Percentiles rank a stretch among this genome's conserved stretches.
These are phyloP conservation scores for Parnassius apollo DNA, from an alignment of 2,888 invertebrate genomes.

Conservation along the genomic window DNA sequence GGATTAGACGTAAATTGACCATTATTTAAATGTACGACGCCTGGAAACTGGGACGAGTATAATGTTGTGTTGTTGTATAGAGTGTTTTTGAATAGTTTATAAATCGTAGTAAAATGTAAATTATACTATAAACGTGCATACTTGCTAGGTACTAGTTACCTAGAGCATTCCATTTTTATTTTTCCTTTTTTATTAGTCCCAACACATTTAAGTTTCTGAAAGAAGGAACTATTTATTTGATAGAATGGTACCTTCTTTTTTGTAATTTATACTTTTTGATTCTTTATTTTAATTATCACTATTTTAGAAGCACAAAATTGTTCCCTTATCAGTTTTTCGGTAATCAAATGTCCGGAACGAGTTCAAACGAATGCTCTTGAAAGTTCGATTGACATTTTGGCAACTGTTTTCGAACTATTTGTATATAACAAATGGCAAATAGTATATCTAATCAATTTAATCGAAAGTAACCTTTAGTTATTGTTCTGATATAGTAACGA, in stretches of 20 bases:
- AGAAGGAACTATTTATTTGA: no score
- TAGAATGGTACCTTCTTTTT: no score
- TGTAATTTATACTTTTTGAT: no score
- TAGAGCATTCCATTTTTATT: no score
- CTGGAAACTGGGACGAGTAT: slow-evolving; percentile 24
- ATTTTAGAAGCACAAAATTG: no score
- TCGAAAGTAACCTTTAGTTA: background rate
- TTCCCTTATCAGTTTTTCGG: slow-evolving; percentile 26
- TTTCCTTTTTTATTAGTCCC: no score
- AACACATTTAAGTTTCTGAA: no score
- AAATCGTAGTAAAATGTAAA: background rate
- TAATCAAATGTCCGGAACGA: slow-evolving; percentile 7
- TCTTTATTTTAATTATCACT: no score
- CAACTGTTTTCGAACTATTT: no score
- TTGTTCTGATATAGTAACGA: background rate
- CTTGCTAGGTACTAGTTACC: no score
- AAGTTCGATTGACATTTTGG: background rate
- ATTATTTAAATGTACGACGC: slow-evolving; percentile 36
- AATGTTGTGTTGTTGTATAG: slow-evolving; percentile 8
- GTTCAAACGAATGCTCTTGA: background rate
- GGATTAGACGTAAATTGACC: slow-evolving; percentile 42
- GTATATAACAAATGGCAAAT: no score
- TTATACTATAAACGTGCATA: no score
- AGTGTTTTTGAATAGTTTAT: slow-evolving; percentile 5
- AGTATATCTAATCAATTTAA: background rate